phyloP scores from a whole-genome alignment of 2,888 invertebrate species.

The Cerastis rubricosa region DNA sequence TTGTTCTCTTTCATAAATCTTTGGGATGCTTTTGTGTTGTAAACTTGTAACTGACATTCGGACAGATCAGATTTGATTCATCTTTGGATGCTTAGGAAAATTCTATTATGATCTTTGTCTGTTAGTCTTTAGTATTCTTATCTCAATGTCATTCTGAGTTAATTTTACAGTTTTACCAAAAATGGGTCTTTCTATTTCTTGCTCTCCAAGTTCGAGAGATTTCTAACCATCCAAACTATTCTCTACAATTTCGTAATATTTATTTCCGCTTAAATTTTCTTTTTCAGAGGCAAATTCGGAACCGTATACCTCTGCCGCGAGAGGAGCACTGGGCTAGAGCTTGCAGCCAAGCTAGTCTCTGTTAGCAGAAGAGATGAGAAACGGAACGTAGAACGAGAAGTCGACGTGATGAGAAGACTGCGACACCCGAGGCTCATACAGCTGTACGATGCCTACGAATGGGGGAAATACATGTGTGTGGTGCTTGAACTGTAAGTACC shows the following conservation, averaged over 20 bases:
- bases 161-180: not conserved
- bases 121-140: slow-evolving; percentile 1
- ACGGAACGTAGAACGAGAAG: slow-evolving; percentile 97
- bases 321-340: slow-evolving; percentile 93
- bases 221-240: not conserved
- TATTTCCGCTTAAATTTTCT: not conserved
- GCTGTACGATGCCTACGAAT: slow-evolving; percentile 99
- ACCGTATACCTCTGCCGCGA: slow-evolving; percentile 98
- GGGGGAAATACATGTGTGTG: slow-evolving; percentile 98
- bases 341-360: slow-evolving; percentile 98
- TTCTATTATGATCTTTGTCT: not conserved
- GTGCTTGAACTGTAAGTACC: slow-evolving; percentile 98
- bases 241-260: not conserved
- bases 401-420: slow-evolving; percentile 98
- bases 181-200: not conserved
- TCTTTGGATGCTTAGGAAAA: not conserved
- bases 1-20: slow-evolving; percentile 40
- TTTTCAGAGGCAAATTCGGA: slow-evolving; percentile 98
- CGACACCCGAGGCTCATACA: slow-evolving; percentile 99
- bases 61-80: slow-evolving; percentile 11
- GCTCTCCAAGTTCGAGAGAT: not conserved
- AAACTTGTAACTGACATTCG: slow-evolving; percentile 24
- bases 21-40: slow-evolving; percentile 25
- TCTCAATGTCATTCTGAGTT: not conserved
- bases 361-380: slow-evolving; percentile 96